A percentile compares a stretch with the other conserved stretches of the same genome.
These are phyloP conservation scores for Chrysochloris asiatica DNA, from an alignment of 2,113 vertebrate genomes.

Conservation along the genomic window DNA sequence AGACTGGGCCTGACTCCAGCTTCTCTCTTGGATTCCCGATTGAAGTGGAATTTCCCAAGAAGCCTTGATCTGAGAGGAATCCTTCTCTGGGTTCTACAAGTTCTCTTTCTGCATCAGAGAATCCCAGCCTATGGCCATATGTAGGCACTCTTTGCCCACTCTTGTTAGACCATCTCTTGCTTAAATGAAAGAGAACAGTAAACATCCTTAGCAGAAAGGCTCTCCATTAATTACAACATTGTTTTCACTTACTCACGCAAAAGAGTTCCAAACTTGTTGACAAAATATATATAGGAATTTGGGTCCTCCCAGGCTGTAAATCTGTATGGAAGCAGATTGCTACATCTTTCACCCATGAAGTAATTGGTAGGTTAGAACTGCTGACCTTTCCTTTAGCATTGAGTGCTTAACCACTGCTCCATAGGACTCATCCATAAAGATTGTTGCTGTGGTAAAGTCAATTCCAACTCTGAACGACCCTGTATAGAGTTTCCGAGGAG, in stretches of 20 bases:
- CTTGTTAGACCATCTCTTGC: neutral
- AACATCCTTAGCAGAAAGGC: neutral
- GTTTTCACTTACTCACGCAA: neutral
- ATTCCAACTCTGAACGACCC: no score
- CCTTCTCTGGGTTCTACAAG: neutral
- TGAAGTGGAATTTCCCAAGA: conserved; percentile 63
- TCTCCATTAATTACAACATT: neutral
- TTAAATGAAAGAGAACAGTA: neutral
- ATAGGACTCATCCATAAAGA: no score
- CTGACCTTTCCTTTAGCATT: no score
- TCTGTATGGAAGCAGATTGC: no score
- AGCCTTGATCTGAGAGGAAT: conserved; percentile 20
- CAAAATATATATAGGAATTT: neutral
- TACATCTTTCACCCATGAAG: no score
- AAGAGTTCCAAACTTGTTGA: neutral
- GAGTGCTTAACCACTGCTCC: no score
- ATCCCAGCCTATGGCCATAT: neutral
- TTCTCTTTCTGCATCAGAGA: neutral
- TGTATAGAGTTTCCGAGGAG: no score
- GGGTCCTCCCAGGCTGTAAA: no score
- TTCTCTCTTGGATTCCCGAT: neutral
- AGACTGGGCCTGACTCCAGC: neutral
- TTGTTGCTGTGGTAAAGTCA: no score
- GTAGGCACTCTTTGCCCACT: neutral
- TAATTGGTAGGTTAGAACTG: no score